Conservation (phyloP, 53 echinoderm and acorn worm genomes). For the Temnopleurus reevesii region DNA sequence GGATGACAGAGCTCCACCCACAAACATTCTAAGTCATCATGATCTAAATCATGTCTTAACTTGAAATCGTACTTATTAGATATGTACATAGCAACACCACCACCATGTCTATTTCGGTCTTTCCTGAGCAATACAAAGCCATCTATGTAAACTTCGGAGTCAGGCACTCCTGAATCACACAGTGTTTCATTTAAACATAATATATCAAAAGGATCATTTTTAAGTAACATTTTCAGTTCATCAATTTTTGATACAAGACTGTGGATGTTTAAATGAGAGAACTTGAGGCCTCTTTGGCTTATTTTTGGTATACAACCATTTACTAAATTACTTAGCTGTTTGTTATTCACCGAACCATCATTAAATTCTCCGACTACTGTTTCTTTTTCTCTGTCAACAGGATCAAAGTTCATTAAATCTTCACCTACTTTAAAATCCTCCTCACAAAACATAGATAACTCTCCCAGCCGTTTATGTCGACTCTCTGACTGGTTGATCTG, state of each 20-base stretch:
- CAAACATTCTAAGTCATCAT: too few relatives aligned
- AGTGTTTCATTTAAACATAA: neutral
- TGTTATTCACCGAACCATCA: too few relatives aligned
- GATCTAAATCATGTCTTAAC: too few relatives aligned
- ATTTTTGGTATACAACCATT: too few relatives aligned
- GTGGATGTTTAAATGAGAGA: neutral
- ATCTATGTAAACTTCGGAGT: neutral
- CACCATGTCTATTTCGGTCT: neutral
- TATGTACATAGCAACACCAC: too few relatives aligned
- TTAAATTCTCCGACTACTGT: too few relatives aligned
- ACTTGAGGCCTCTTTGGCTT: neutral
- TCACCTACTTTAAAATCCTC: neutral
- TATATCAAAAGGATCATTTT: neutral
- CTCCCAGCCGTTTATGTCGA: neutral
- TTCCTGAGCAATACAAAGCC: neutral
- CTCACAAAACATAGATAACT: neutral
- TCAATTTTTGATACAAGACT: neutral
- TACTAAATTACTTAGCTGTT: too few relatives aligned
- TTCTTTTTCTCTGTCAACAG: too few relatives aligned
- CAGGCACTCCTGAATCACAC: neutral
- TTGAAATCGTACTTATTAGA: too few relatives aligned
- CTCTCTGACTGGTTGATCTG: neutral
- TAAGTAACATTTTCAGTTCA: too few relatives aligned
- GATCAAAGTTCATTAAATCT: too few relatives aligned
- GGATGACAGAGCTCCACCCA: neutral